Evolutionary conservation across 2,797 vertebrate species (phyloP).

Genomic region (Sphenopsis melanotis): DNA sequence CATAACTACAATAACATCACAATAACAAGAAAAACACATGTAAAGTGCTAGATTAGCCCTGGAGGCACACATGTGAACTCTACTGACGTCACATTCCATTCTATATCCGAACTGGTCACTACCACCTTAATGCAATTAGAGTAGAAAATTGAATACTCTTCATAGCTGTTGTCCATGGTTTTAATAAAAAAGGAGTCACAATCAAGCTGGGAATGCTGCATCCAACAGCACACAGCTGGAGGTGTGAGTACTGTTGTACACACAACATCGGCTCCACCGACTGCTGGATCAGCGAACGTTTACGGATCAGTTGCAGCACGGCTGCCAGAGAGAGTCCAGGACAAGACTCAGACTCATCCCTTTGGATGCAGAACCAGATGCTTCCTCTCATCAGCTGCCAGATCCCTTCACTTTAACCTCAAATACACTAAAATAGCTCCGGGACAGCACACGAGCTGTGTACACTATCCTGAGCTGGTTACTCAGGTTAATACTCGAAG

Average conservation of each 20-base stretch:
- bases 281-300: not conserved
- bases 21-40: constrained; percentile 6
- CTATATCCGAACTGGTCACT: not conserved
- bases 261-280: accelerated
- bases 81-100: not conserved
- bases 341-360: not conserved
- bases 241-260: not conserved
- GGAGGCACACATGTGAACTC: not conserved
- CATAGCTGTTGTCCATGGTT: not conserved
- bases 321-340: not conserved
- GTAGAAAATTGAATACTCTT: not conserved
- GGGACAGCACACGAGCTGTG: not conserved
- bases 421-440: not conserved
- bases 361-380: not conserved
- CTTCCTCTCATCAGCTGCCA: constrained; percentile 9
- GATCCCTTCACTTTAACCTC: not conserved
- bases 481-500: not conserved
- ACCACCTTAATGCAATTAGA: not conserved
- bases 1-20: not conserved
- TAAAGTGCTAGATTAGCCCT: not conserved
- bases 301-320: accelerated
- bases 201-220: not conserved
- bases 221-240: not conserved
- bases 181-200: not conserved
- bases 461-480: not conserved